phyloP scores from a whole-genome alignment of 2,888 invertebrate species.

The Siphonodentalium dalli region DNA sequence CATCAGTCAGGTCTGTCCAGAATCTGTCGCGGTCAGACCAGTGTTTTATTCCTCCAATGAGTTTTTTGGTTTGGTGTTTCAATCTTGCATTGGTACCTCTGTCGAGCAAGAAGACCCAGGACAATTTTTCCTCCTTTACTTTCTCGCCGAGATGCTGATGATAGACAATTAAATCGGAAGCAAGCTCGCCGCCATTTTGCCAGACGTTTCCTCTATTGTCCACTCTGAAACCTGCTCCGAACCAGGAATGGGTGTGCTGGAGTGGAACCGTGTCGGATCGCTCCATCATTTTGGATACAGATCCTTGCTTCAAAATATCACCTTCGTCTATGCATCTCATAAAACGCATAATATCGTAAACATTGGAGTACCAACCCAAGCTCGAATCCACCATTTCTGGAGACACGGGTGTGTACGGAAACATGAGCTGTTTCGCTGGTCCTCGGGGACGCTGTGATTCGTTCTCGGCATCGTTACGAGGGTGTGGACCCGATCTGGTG shows the following conservation, averaged over 20 bases:
- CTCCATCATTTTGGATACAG: slow-evolving; percentile 32
- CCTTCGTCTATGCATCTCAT: slow-evolving; percentile 42
- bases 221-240: slow-evolving; percentile 43
- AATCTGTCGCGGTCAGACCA: slow-evolving; percentile 38
- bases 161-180: slow-evolving; percentile 46
- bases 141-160: slow-evolving; percentile 33
- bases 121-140: slow-evolving; percentile 25
- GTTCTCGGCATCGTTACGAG: slow-evolving; percentile 15
- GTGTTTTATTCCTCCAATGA: slow-evolving; percentile 32
- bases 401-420: slow-evolving; percentile 26
- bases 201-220: slow-evolving; percentile 45
- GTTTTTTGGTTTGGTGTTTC: slow-evolving; percentile 36
- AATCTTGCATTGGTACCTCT: slow-evolving; percentile 37
- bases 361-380: slow-evolving; percentile 57
- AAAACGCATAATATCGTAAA: slow-evolving; percentile 53
- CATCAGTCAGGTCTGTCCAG: slow-evolving; percentile 43
- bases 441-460: too few relatives aligned
- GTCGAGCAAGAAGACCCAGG: slow-evolving; percentile 46
- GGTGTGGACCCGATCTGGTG: slow-evolving; percentile 41
- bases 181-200: slow-evolving; percentile 45
- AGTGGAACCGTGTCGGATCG: slow-evolving; percentile 22
- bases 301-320: slow-evolving; percentile 29
- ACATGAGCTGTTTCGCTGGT: slow-evolving; percentile 31
- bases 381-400: slow-evolving; percentile 46
- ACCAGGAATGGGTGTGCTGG: slow-evolving; percentile 37